Conservation (phyloP, 2,113 vertebrate species). For the Nerophis lumbriciformis region DNA sequence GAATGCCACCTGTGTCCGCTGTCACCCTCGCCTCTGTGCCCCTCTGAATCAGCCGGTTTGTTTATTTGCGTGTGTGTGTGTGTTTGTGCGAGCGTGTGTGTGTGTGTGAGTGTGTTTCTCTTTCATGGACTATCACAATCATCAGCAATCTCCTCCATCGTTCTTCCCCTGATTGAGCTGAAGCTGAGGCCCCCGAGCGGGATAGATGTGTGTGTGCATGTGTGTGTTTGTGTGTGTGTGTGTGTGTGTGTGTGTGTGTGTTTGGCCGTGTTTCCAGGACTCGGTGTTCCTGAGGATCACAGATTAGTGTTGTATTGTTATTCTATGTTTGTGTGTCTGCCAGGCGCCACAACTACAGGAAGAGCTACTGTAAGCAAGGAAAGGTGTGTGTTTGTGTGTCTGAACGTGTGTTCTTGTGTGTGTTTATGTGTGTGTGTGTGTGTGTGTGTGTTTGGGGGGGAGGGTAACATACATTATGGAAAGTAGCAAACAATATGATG, state of each 20-base stretch:
- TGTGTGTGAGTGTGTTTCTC: constrained; percentile 8
- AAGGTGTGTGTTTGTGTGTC: constrained; percentile 39
- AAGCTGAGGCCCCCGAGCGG: constrained; percentile 56
- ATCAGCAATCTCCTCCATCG: constrained; percentile 65
- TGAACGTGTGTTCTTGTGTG: too few relatives aligned
- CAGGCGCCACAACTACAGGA: constrained; percentile 66
- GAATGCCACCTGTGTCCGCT: constrained; percentile 35
- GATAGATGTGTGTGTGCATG: constrained; percentile 43
- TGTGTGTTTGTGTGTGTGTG: constrained; percentile 20
- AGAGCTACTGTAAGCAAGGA: constrained; percentile 65
- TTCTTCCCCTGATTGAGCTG: constrained; percentile 59
- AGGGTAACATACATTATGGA: neutral
- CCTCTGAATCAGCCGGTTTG: constrained; percentile 42
- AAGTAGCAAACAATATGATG: neutral
- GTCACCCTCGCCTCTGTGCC: constrained; percentile 10
- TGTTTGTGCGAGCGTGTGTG: constrained; percentile 3
- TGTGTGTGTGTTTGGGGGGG: neutral
- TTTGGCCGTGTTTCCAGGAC: constrained; percentile 66
- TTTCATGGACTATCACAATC: constrained; percentile 53
- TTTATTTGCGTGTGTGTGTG: constrained; percentile 36
- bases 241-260: constrained; percentile 30
- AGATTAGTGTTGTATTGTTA: constrained; percentile 74
- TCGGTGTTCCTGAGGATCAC: constrained; percentile 69
- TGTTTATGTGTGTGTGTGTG: constrained; percentile 7
- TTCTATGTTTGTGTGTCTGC: constrained; percentile 67